Base-by-base conservation (phyloP, 2,113 vertebrate genomes). In the Lasiurus borealis region DNA sequence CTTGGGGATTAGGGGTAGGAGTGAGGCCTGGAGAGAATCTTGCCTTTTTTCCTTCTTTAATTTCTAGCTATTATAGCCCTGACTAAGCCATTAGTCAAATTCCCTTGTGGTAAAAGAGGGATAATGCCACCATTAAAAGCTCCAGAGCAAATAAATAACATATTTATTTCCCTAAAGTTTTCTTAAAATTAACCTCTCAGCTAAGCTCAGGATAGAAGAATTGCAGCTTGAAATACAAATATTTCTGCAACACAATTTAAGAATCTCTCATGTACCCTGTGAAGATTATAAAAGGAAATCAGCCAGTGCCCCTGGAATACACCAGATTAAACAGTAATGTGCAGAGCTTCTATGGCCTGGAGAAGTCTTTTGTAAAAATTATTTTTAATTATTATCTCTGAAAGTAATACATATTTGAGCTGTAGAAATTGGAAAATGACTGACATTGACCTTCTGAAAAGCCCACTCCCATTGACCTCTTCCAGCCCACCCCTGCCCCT, bases 91-190 rank as follows among this genome's bases (percentile, higher is more conserved):
- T 59, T 59, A 91, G 83, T 84, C 83, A 80, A 95, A 89, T 27
- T 94, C 69, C 57, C 57, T 96, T 19, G 18, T 16, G 21, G 64
- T 57, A 72, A 95, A 59, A 50, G 73, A 85, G 48, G 34, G 78
- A 78, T 86, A 78, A 91, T 57, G 46, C 85, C 80, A 86, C 89
- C 84, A 66, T 68, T 52, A 86, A 87, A 95, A 77, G 44, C 64
- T 96, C 57, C 44, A 84, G 31, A 84, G 59, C 75, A 85, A 95
- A 91, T 82, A 92, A 96, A 90, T 73, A 93, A 80, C 23, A 31
- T 64, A 66, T 52, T 89, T 66, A 93, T 96, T 97, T 93, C 78
- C 93, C 64, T 78, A 8, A 75, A 91, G 93, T 21, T 40, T 80
- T 88, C 19, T 34, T 64, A 69, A 85, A 86, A 71, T 90, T 75